Conservation (phyloP, 2,113 vertebrate genomes). For the Morone chrysops region DNA sequence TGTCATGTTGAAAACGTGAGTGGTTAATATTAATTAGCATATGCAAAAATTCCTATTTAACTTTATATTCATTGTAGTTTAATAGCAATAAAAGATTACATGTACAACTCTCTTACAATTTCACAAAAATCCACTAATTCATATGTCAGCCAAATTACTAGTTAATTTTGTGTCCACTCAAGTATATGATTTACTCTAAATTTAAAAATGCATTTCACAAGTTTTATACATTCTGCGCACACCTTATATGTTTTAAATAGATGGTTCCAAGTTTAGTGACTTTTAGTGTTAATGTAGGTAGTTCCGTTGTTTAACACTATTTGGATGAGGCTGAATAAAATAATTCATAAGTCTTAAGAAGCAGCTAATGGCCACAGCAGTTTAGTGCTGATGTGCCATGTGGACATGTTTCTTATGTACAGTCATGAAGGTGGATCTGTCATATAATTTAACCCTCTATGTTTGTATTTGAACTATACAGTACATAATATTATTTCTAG, state of each 20-base stretch:
- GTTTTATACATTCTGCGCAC: background rate
- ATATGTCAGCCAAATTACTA: background rate
- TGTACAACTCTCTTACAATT: background rate
- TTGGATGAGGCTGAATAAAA: background rate
- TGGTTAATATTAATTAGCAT: conserved; percentile 10
- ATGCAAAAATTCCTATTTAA: background rate
- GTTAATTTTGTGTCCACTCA: background rate
- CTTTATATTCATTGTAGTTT: background rate
- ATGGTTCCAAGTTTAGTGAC: background rate
- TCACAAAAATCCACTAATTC: background rate
- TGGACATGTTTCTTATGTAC: too few relatives aligned
- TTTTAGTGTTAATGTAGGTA: background rate
- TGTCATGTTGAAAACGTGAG: conserved; percentile 12
- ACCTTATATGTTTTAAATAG: background rate
- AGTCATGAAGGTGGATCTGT: background rate
- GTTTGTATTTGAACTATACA: background rate
- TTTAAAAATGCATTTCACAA: background rate
- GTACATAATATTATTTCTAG: background rate
- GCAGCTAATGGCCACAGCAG: background rate
- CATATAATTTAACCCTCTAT: background rate
- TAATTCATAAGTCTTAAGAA: background rate
- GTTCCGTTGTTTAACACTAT: background rate
- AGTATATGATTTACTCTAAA: background rate
- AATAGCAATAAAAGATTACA: background rate
- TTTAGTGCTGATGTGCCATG: too few relatives aligned